Evolutionary conservation across 2,113 vertebrate genomes (phyloP), one percentile per base, ranked within the genome.

Genomic region (Coreoperca whiteheadi): DNA sequence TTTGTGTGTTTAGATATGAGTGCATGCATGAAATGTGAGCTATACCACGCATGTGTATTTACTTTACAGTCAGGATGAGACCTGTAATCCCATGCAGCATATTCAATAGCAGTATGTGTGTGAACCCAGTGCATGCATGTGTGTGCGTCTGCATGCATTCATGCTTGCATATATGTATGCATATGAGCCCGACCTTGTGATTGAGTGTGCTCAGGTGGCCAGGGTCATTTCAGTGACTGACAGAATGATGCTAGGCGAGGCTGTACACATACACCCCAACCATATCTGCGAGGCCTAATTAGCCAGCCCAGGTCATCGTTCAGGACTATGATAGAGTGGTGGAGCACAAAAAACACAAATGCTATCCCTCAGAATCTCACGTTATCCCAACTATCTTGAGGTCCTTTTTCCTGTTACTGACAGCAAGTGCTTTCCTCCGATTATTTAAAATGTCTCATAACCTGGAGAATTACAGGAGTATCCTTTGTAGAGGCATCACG

Each of bases 181-280:
- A 84, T 74, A 83, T 54, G 77, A 73, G 57, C 66, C 30, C 1
- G 32, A 43, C 54, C 63, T 4, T 18, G 51, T 86, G 85, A 87
- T 77, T 67, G 90, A 87, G 81, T 61, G 74, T 46, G 74, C 77
- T 87, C 88, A 89, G 90, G 84, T 89, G 91, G 82, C 84, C 48
- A 8, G 85, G 88, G 88, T 92, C 86, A 81, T 90, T 91, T 57
- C 74, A 67, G 63, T 78, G 87, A 93, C 86, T 87, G 93, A 91
- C 93, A 92, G 92, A 94, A 93, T 93, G 89, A 92, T 93, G 92
- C 88, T 89, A 88, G 56, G 71, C 39, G 50, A 84, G 74, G 77
- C 85, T 78, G 79, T 82, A 80, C 84, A 78, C 67, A 88, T 77
- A 88, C 80, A 88, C 32, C 81, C 73, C 84, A 75, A 84, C 80